These are phyloP conservation scores for Graptemys geographica DNA, from an alignment of 2,797 vertebrate genomes.

Conservation along the genomic window DNA sequence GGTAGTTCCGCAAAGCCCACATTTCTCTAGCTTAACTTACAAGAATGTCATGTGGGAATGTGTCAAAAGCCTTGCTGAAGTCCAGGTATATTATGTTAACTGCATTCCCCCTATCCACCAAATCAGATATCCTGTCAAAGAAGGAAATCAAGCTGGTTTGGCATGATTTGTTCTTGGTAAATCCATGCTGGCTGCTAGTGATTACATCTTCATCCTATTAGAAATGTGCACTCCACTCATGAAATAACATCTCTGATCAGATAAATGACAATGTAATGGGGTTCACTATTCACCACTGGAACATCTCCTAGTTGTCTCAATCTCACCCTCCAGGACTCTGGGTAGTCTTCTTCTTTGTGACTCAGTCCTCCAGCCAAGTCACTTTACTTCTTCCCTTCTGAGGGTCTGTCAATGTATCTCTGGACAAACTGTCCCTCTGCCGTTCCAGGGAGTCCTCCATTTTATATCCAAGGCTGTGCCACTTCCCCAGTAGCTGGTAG, in stretches of 20 bases:
- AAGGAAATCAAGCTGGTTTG: no score
- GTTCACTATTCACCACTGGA: neutral
- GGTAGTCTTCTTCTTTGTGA: neutral
- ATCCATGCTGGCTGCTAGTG: no score
- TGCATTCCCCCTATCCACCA: no score
- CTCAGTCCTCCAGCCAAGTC: neutral
- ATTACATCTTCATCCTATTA: neutral
- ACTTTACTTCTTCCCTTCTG: neutral
- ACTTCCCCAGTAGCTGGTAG: neutral
- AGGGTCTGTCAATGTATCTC: neutral
- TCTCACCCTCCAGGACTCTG: neutral
- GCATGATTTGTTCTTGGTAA: no score
- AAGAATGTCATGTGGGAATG: no score
- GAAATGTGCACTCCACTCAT: neutral
- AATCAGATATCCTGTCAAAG: no score
- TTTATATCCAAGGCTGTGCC: neutral
- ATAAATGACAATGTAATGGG: neutral
- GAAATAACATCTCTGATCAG: slow-evolving; percentile 12
- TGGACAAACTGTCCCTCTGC: neutral
- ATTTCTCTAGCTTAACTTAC: no score
- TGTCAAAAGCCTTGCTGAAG: no score
- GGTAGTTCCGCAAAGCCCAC: no score
- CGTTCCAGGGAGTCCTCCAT: neutral
- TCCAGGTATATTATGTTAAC: no score
- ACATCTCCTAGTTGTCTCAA: neutral